phyloP scores from a whole-genome alignment of 2,888 invertebrate species.

The Entomobrya multifasciata region DNA sequence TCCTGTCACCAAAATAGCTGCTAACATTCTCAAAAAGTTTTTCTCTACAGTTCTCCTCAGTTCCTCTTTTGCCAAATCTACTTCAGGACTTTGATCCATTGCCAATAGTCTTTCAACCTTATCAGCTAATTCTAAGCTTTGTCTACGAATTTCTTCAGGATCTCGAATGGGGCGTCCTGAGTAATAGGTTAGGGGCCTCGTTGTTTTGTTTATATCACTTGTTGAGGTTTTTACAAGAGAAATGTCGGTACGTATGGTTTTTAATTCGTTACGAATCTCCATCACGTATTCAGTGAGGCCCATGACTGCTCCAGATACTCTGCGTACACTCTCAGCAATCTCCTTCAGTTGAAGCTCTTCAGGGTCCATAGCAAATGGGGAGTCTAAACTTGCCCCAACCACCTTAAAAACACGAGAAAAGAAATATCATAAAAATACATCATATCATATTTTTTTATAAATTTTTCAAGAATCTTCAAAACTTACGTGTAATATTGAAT shows the following conservation, averaged over 20 bases:
- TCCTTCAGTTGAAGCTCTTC: conserved; percentile 72
- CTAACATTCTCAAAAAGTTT: conserved; percentile 78
- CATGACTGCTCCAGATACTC: conserved; percentile 75
- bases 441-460: background rate
- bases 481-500: background rate
- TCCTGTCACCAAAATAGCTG: conserved; percentile 77
- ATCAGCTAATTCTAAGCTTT: conserved; percentile 73
- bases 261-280: conserved; percentile 72
- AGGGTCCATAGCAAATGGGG: conserved; percentile 69
- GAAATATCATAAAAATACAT: too few relatives aligned
- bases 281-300: conserved; percentile 76
- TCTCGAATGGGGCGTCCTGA: conserved; percentile 5
- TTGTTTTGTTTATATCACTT: background rate
- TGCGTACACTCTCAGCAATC: conserved; percentile 70
- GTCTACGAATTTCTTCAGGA: conserved; percentile 51
- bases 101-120: conserved; percentile 77
- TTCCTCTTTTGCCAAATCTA: conserved; percentile 76
- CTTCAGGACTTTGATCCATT: conserved; percentile 71
- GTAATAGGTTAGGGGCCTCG: conserved; percentile 36
- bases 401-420: too few relatives aligned
- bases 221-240: background rate
- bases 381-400: conserved; percentile 57
- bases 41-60: conserved; percentile 74
- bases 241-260: conserved; percentile 46
- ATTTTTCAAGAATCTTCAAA: too few relatives aligned